phyloP scores from a whole-genome alignment of 2,797 vertebrate species.

The Nothura maculosa region DNA sequence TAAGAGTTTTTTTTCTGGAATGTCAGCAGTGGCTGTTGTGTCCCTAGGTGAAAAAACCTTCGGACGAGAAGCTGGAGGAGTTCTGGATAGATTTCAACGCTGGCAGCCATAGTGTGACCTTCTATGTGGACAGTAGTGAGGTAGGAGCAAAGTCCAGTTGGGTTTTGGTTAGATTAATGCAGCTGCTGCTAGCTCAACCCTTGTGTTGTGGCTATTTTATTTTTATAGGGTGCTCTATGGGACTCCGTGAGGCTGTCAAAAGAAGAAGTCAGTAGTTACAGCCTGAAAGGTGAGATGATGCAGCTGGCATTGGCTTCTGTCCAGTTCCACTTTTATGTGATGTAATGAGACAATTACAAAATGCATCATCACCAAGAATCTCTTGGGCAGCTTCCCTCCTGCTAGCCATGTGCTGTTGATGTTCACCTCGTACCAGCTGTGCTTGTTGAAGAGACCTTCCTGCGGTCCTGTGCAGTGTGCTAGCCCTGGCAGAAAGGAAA shows the following conservation, averaged over 20 bases:
- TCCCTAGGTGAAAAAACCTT: conserved; percentile 87
- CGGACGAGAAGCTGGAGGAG: conserved; percentile 87
- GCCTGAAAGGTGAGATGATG: conserved; percentile 75
- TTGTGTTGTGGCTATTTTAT: background rate
- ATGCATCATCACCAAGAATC: fast-evolving
- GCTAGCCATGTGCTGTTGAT: fast-evolving
- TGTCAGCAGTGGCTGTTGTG: background rate
- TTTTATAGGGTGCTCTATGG: conserved; percentile 87
- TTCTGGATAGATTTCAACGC: conserved; percentile 96
- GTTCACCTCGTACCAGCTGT: background rate
- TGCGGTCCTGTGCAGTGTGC: fast-evolving
- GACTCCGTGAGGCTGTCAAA: conserved; percentile 85
- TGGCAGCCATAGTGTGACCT: conserved; percentile 87
- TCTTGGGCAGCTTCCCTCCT: background rate
- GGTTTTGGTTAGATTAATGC: background rate
- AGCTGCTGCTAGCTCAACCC: fast-evolving
- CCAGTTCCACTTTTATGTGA: background rate
- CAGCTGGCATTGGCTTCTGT: fast-evolving
- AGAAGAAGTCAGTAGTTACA: conserved; percentile 81
- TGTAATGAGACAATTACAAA: fast-evolving
- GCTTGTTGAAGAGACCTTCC: background rate
- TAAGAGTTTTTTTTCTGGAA: too few relatives aligned
- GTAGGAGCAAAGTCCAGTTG: conserved; percentile 66
- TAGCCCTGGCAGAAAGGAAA: background rate
- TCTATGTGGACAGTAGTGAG: conserved; percentile 88